Evolutionary conservation across 2,113 vertebrate genomes (phyloP).

Genomic region (Origma solitaria): DNA sequence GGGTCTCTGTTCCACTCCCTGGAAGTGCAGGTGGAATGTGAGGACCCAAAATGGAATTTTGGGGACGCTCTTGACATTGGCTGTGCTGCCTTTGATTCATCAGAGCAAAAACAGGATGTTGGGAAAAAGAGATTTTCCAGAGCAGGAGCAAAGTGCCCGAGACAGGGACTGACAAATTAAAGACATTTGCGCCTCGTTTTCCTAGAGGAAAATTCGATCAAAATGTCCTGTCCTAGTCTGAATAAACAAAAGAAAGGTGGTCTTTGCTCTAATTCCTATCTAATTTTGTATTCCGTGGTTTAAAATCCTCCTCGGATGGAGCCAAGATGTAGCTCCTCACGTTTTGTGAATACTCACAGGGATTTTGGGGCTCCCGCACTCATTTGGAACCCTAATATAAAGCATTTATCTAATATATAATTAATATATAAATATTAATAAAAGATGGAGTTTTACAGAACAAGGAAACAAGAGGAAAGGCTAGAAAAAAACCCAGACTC

Average conservation of each 20-base stretch:
- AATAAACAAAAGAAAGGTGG: neutral
- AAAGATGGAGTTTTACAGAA: accelerated
- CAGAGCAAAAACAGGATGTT: too few species aligned
- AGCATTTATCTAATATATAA: too few species aligned
- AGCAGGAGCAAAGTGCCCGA: neutral
- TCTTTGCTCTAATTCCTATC: neutral
- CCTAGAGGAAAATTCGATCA: neutral
- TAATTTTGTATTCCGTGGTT: neutral
- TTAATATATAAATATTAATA: too few species aligned
- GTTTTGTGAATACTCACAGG: neutral
- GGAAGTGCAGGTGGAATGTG: neutral
- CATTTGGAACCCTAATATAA: neutral
- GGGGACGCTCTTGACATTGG: neutral
- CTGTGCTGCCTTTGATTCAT: too few species aligned
- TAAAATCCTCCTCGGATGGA: neutral
- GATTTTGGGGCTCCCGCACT: neutral
- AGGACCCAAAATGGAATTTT: neutral
- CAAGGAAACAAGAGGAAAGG: neutral
- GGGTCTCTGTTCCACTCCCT: neutral
- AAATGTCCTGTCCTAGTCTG: neutral
- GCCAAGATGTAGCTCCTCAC: neutral
- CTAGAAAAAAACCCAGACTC: neutral
- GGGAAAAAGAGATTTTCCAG: neutral
- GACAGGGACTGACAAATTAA: neutral
- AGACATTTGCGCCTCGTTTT: neutral